These are phyloP conservation scores for Lapara coniferarum DNA, from an alignment of 2,888 invertebrate species.

Conservation along the genomic window DNA sequence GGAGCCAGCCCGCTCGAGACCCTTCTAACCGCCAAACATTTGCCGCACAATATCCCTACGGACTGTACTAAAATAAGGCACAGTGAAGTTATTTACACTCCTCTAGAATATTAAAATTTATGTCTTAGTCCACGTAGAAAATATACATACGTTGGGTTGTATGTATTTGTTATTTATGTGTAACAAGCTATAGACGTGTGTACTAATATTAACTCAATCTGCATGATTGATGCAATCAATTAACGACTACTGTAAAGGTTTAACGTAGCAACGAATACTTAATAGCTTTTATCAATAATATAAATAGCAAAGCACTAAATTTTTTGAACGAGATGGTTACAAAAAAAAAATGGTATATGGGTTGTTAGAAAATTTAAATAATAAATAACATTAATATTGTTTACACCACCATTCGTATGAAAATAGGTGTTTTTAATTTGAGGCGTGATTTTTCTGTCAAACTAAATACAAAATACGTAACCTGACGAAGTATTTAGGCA, in stretches of 20 bases:
- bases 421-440: background rate
- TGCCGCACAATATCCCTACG: constrained; percentile 62
- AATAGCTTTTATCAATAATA: constrained; percentile 53
- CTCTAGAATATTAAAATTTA: constrained; percentile 54
- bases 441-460: background rate
- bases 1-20: constrained; percentile 66
- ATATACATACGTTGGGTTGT: background rate
- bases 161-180: constrained; percentile 34
- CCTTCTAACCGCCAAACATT: constrained; percentile 60
- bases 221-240: constrained; percentile 53
- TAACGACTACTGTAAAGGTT: constrained; percentile 38
- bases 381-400: too few relatives aligned
- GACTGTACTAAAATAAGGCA: constrained; percentile 63
- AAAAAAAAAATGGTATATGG: background rate
- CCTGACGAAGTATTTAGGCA: too few relatives aligned
- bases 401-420: too few relatives aligned
- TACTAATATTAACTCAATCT: constrained; percentile 39
- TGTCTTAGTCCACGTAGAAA: constrained; percentile 46
- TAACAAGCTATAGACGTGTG: background rate
- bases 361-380: too few relatives aligned
- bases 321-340: constrained; percentile 29
- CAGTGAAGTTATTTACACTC: constrained; percentile 51
- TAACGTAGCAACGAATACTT: constrained; percentile 46
- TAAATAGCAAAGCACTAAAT: constrained; percentile 42
- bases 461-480: too few relatives aligned